Percentiles rank a stretch among this genome's conserved stretches.
These are phyloP conservation scores for Drosophila imparisetae DNA, from an alignment of 2,888 invertebrate species.

Conservation along the genomic window DNA sequence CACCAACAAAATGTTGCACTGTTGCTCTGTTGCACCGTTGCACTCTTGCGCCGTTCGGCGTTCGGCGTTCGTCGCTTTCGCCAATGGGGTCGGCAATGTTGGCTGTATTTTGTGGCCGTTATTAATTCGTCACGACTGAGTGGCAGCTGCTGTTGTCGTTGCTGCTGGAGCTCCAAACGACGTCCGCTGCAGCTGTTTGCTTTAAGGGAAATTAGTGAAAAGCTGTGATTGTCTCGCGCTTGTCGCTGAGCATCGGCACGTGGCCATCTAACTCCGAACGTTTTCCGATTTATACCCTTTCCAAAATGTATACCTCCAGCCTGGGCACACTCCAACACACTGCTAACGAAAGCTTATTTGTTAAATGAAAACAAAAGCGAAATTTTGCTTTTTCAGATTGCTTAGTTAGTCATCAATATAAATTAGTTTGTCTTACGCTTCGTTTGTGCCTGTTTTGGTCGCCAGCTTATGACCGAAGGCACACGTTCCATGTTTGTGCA, in stretches of 20 bases:
- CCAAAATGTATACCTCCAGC: not conserved
- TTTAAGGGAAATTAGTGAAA: conserved; percentile 75
- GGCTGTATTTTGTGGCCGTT: conserved; percentile 54
- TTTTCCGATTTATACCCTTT: conserved; percentile 27
- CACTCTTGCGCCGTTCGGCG: not conserved
- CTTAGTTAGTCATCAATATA: not conserved
- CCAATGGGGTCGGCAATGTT: conserved; percentile 52
- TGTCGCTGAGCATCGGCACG: conserved; percentile 40
- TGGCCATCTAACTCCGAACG: conserved; percentile 25
- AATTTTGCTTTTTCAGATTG: not conserved
- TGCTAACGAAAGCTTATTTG: not conserved
- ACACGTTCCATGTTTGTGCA: conserved; percentile 4
- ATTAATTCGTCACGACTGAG: conserved; percentile 79
- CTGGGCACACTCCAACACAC: not conserved
- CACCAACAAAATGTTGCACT: conserved; percentile 7
- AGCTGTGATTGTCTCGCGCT: conserved; percentile 65
- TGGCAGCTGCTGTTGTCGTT: conserved; percentile 49
- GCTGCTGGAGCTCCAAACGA: conserved; percentile 27
- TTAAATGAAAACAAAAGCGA: not conserved
- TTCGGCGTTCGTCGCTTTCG: conserved; percentile 55
- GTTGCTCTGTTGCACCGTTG: conserved; percentile 7
- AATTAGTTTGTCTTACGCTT: conserved; percentile 5
- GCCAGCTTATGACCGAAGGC: not conserved
- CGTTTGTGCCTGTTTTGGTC: conserved; percentile 4
- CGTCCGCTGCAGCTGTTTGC: conserved; percentile 54